Conservation (phyloP, 1,140 invertebrate species). For the Pinna nobilis region DNA sequence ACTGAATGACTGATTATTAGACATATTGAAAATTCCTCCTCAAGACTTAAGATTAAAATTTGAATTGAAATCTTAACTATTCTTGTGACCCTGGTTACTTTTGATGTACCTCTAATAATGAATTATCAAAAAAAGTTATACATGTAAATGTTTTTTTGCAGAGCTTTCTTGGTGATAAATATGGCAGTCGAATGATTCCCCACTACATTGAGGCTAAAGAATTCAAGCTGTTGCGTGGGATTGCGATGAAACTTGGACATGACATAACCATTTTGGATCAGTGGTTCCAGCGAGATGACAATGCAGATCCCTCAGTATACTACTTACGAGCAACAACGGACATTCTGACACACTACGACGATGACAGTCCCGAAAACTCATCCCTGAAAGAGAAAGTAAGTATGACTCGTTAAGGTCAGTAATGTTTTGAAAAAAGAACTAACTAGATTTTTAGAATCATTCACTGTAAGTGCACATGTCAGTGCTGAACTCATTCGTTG, state of each 20-base stretch:
- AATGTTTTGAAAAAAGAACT: too few species aligned
- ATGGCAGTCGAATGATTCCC: constrained; percentile 60
- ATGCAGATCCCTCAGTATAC: constrained; percentile 90
- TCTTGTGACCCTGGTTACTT: too few species aligned
- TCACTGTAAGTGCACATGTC: too few species aligned
- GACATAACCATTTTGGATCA: constrained; percentile 89
- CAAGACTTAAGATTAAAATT: too few species aligned
- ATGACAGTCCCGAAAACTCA: constrained; percentile 38
- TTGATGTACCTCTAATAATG: too few species aligned
- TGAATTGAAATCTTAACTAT: too few species aligned
- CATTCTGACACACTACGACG: constrained; percentile 44
- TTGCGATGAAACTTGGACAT: constrained; percentile 49
- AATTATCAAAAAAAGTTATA: too few species aligned
- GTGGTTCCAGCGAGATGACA: constrained; percentile 98
- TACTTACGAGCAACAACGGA: constrained; percentile 81
- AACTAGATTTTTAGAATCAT: too few species aligned
- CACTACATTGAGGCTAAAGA: constrained; percentile 50
- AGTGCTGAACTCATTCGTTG: too few species aligned
- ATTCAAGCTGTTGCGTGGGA: constrained; percentile 48
- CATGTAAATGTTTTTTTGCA: too few species aligned
- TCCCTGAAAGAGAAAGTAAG: constrained; percentile 26
- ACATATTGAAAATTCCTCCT: too few species aligned
- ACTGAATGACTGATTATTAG: too few species aligned
- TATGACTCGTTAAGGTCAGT: neutral
- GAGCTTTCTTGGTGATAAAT: constrained; percentile 63